Percentiles rank a stretch among this genome's conserved stretches.
Evolutionary conservation across 1,140 invertebrate species (phyloP).

Genomic region (Drosophila quadrilineata): DNA sequence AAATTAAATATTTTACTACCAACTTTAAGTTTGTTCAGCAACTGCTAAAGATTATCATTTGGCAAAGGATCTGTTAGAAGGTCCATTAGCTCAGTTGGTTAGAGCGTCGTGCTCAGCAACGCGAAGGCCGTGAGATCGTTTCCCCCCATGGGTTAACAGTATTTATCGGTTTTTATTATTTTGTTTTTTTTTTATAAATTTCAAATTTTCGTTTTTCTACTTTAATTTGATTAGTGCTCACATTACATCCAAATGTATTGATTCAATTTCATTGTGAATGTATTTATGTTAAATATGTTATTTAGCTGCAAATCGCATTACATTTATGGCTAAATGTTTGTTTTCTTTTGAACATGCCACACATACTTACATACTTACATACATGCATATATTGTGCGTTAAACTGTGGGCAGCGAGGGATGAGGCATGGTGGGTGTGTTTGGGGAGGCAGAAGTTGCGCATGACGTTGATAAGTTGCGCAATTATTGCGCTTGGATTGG

Average conservation of each 20-base stretch:
- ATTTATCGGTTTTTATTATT: not conserved
- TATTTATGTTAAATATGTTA: slow-evolving; percentile 35
- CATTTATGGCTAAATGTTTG: slow-evolving; percentile 10
- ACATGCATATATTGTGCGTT: too few relatives aligned
- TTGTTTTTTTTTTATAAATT: not conserved
- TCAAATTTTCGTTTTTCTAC: not conserved
- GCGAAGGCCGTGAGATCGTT: slow-evolving; percentile 85
- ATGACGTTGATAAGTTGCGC: slow-evolving; percentile 51
- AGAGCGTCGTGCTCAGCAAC: slow-evolving; percentile 84
- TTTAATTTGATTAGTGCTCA: not conserved
- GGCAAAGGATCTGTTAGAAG: too few relatives aligned
- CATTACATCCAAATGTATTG: not conserved
- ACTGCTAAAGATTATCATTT: too few relatives aligned
- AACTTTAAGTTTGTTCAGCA: too few relatives aligned
- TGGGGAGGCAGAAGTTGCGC: slow-evolving; percentile 9
- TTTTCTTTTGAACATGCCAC: too few relatives aligned
- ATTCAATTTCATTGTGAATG: slow-evolving; percentile 7
- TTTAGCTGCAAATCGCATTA: slow-evolving; percentile 28
- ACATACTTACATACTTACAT: too few relatives aligned
- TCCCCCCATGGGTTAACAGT: slow-evolving; percentile 79
- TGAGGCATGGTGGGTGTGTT: not conserved
- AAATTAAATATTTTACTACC: not conserved
- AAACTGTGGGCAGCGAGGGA: not conserved
- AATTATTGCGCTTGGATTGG: slow-evolving; percentile 51
- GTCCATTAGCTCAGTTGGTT: slow-evolving; percentile 83